Percentiles rank a stretch among this genome's conserved stretches.
These are phyloP conservation scores for Mactromeris polynyma DNA, from an alignment of 2,888 invertebrate species.

Conservation along the genomic window DNA sequence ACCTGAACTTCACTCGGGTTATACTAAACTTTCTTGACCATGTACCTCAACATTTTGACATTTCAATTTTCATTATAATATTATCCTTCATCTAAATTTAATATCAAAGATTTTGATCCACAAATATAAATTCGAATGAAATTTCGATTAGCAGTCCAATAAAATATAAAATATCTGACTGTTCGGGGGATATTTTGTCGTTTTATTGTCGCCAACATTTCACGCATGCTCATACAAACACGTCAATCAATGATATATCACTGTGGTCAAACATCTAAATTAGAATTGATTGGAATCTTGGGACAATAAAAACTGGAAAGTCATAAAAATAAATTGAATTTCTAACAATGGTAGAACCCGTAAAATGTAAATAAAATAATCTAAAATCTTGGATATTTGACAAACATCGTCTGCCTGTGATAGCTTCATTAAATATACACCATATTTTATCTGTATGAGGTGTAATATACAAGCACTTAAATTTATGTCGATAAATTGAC, in stretches of 20 bases:
- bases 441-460: too few species aligned
- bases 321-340: slow-evolving; percentile 35
- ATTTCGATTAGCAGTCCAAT: background rate
- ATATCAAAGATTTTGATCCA: background rate
- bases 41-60: background rate
- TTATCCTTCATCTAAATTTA: background rate
- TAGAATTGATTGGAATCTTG: background rate
- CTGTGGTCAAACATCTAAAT: background rate
- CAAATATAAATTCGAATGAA: background rate
- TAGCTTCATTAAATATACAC: background rate
- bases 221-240: background rate
- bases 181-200: background rate
- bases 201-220: background rate
- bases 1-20: too few species aligned
- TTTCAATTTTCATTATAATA: slow-evolving; percentile 2
- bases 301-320: background rate
- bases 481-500: too few species aligned
- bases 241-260: background rate
- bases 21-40: background rate
- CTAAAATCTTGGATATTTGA: background rate
- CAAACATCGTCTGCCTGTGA: background rate
- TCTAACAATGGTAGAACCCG: slow-evolving; percentile 3
- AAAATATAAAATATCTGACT: background rate
- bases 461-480: too few species aligned
- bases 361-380: slow-evolving; percentile 10